phyloP scores from a whole-genome alignment of 2,888 invertebrate genomes.

The Apamea sordens region DNA sequence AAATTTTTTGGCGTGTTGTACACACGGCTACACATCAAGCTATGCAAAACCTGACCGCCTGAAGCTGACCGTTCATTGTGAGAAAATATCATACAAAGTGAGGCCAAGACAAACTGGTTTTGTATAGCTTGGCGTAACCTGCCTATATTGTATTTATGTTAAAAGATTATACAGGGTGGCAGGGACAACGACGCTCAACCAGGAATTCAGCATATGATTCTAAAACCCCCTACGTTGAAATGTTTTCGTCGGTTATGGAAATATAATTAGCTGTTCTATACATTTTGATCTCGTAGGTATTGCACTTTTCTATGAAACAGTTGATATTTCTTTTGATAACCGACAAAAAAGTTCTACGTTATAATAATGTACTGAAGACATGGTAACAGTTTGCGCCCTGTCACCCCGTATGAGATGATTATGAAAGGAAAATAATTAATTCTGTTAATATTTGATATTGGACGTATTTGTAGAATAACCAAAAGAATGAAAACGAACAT shows the following conservation, averaged over 20 bases:
- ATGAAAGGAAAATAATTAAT: not conserved
- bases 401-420: not conserved
- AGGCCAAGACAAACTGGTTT: no score
- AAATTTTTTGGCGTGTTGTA: conserved; percentile 29
- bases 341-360: not conserved
- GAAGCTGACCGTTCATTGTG: no score
- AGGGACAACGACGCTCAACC: not conserved
- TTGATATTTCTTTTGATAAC: not conserved
- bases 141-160: not conserved
- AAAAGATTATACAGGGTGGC: not conserved
- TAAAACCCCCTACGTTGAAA: no score
- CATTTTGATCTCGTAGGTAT: no score
- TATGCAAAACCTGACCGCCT: no score
- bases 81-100: no score
- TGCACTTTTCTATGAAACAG: no score
- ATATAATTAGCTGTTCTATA: no score
- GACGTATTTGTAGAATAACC: not conserved
- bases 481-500: not conserved
- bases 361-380: not conserved
- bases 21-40: no score
- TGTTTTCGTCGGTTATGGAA: no score
- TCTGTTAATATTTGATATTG: not conserved
- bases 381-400: not conserved
- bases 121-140: no score
- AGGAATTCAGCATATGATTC: no score